Evolutionary conservation across 2,888 invertebrate genomes (phyloP).

Genomic region (Drosophila anceps): DNA sequence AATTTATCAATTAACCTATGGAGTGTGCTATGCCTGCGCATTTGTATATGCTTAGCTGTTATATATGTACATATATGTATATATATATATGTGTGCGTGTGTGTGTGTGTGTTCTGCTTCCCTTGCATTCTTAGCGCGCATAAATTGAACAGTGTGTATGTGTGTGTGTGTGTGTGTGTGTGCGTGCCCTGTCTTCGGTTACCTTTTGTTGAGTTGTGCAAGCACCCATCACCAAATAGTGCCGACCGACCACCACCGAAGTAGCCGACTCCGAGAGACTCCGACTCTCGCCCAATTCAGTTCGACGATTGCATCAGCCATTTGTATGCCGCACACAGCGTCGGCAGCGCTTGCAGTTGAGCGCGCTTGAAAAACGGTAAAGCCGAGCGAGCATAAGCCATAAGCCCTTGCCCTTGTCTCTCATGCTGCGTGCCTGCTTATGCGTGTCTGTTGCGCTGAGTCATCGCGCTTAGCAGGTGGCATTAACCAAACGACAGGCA

Average conservation of each 20-base stretch:
- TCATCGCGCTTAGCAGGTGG: slow-evolving; percentile 38
- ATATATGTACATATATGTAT: not conserved
- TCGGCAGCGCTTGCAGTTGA: slow-evolving; percentile 24
- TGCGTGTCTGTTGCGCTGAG: slow-evolving; percentile 20
- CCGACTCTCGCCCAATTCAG: slow-evolving; percentile 66
- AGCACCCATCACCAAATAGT: slow-evolving; percentile 33
- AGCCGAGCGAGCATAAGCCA: slow-evolving; percentile 46
- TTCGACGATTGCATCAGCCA: slow-evolving; percentile 75
- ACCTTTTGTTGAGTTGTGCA: slow-evolving; percentile 66
- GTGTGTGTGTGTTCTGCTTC: slow-evolving; percentile 53
- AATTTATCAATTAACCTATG: slow-evolving; percentile 56
- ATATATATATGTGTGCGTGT: slow-evolving; percentile 3
- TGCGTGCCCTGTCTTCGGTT: slow-evolving; percentile 34
- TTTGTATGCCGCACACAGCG: slow-evolving; percentile 41
- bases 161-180: slow-evolving; percentile 27
- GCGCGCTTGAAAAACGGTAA: slow-evolving; percentile 28
- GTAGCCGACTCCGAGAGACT: slow-evolving; percentile 27
- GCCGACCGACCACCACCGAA: slow-evolving; percentile 51
- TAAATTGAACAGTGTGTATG: slow-evolving; percentile 23
- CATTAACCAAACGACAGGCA: slow-evolving; percentile 18
- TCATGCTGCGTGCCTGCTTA: slow-evolving; percentile 3
- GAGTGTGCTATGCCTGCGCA: slow-evolving; percentile 43
- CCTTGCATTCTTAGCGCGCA: slow-evolving; percentile 54
- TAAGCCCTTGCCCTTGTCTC: slow-evolving; percentile 52
- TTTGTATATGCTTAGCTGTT: not conserved